These are phyloP conservation scores for Troilus luridus DNA, from an alignment of 2,888 invertebrate species.

Conservation along the genomic window DNA sequence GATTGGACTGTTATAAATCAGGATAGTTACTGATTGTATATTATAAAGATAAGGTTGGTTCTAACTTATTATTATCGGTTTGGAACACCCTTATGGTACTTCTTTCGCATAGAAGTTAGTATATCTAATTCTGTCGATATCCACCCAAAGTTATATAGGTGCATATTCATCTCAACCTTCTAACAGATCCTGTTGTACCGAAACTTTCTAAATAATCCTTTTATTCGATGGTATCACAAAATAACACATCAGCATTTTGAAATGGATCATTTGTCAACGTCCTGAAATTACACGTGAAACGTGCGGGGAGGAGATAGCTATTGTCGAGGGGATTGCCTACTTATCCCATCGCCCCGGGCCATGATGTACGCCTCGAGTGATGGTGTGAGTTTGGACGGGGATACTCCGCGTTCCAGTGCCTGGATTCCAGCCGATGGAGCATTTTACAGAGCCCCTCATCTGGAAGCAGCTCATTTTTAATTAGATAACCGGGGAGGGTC, in stretches of 20 bases:
- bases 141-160: neutral
- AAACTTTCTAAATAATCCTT: neutral
- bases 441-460: neutral
- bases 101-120: too few relatives aligned
- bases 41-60: too few relatives aligned
- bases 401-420: neutral
- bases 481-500: slow-evolving; percentile 22
- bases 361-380: slow-evolving; percentile 32
- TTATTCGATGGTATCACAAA: neutral
- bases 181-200: neutral
- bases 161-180: neutral
- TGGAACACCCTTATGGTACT: too few relatives aligned
- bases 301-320: neutral
- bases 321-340: slow-evolving; percentile 2
- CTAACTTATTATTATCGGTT: too few relatives aligned
- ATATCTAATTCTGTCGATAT: too few relatives aligned
- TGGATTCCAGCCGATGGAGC: neutral
- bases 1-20: too few relatives aligned
- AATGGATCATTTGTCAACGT: slow-evolving; percentile 20
- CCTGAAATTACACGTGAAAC: neutral
- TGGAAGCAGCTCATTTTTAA: slow-evolving; percentile 41
- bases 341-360: slow-evolving; percentile 2
- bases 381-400: slow-evolving; percentile 1
- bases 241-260: neutral
- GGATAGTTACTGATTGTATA: too few relatives aligned